Evolutionary conservation across 2,888 invertebrate genomes (phyloP).

Genomic region (Drosophila neonasuta): DNA sequence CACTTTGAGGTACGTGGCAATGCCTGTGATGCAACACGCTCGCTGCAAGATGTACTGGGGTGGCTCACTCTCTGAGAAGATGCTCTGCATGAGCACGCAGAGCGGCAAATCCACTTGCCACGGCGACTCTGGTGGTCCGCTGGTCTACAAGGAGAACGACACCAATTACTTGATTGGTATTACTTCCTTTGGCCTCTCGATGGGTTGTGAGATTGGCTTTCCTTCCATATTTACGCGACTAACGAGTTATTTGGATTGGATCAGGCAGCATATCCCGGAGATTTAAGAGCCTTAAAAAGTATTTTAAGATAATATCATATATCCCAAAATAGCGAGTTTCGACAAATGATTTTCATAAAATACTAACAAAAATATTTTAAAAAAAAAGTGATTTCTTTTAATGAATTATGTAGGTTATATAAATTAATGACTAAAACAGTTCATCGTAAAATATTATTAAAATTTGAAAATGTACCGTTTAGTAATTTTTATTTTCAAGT

Average conservation of each 20-base stretch:
- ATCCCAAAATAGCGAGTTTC: no score
- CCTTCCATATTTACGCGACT: slow-evolving; percentile 70
- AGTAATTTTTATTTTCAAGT: no score
- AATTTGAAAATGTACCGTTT: no score
- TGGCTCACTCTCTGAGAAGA: slow-evolving; percentile 44
- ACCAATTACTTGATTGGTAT: slow-evolving; percentile 54
- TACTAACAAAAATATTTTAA: no score
- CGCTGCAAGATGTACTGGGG: slow-evolving; percentile 58
- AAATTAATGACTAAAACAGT: no score
- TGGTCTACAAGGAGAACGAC: slow-evolving; percentile 41
- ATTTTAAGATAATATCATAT: no score
- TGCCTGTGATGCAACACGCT: slow-evolving; percentile 55
- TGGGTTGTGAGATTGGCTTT: slow-evolving; percentile 64
- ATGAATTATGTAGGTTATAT: no score
- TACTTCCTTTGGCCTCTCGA: slow-evolving; percentile 64
- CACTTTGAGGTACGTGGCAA: slow-evolving; percentile 38
- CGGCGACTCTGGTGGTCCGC: slow-evolving; percentile 71
- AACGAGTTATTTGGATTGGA: slow-evolving; percentile 70
- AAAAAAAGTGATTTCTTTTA: no score
- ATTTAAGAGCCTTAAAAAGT: background rate
- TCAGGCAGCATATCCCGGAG: slow-evolving; percentile 28
- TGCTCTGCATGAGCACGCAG: slow-evolving; percentile 61
- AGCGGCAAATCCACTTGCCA: slow-evolving; percentile 60
- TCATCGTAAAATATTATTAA: no score
- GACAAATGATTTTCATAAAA: no score